Percentiles rank a stretch among this genome's conserved stretches.
Conservation (phyloP, 1,140 invertebrate genomes). For the Drosophila varians region DNA sequence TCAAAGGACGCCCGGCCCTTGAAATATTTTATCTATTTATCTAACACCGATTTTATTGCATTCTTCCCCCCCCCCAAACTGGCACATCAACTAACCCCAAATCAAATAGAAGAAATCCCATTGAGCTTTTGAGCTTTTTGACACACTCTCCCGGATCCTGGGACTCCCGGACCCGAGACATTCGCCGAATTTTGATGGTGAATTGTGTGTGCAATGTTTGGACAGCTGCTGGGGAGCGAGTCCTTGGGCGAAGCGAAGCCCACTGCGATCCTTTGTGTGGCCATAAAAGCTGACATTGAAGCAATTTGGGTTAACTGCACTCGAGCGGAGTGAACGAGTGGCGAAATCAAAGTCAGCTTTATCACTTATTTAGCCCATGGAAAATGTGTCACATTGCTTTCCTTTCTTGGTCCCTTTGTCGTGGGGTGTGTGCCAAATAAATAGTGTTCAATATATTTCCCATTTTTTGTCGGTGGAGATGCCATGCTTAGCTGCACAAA, state of each 20-base stretch:
- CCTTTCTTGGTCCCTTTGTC: background rate
- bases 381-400: slow-evolving; percentile 45
- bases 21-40: slow-evolving; percentile 43
- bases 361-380: slow-evolving; percentile 68
- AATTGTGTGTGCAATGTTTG: slow-evolving; percentile 49
- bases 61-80: slow-evolving; percentile 23
- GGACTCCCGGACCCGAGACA: background rate
- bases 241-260: slow-evolving; percentile 35
- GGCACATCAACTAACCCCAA: slow-evolving; percentile 19
- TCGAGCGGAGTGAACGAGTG: slow-evolving; percentile 39
- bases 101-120: slow-evolving; percentile 50
- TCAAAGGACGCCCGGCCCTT: background rate
- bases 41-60: slow-evolving; percentile 50
- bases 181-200: slow-evolving; percentile 22
- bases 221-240: slow-evolving; percentile 33
- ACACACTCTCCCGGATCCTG: background rate
- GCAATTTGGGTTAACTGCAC: slow-evolving; percentile 60
- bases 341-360: slow-evolving; percentile 74
- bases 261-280: slow-evolving; percentile 29
- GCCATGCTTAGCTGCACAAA: slow-evolving; percentile 72
- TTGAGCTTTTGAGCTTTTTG: slow-evolving; percentile 47
- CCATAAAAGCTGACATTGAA: slow-evolving; percentile 71
- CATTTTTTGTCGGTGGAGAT: slow-evolving; percentile 35
- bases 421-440: slow-evolving; percentile 48
- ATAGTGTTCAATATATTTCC: slow-evolving; percentile 68